Base-by-base conservation (phyloP, 2,113 vertebrate genomes). In the Sprattus sprattus region DNA sequence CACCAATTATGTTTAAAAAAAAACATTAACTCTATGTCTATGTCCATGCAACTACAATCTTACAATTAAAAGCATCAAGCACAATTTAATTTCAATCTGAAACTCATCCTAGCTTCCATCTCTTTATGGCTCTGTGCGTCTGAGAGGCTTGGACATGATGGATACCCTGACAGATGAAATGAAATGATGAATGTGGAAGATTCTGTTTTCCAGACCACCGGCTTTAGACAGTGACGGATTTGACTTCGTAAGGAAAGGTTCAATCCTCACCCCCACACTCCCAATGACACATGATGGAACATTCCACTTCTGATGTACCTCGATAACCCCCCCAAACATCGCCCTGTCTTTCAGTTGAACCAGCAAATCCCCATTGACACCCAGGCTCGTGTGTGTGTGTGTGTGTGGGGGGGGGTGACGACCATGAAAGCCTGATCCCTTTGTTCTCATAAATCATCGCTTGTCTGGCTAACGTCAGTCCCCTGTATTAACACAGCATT, bases 401-500 rank as follows among this genome's bases (percentile, higher is more conserved):
- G n/a, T n/a, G n/a, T n/a, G n/a, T n/a, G n/a, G n/a, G 32, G 13
- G 13, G 20, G 60, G 7, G 60, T n/a, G 60, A 9, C 47, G 9
- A 49, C 47, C 47, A 49, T 2, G 13, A 49, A 49, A 10, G 49
- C 52, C 50, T 64, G 67, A 82, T 81, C 84, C 52, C 45, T 28
- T 86, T 82, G 46, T 82, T 46, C 60, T 87, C 90, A 91, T 93
- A 86, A 86, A 90, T 92, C 91, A 92, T 60, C 2, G 32, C 50
- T 78, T 22, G 47, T 49, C 45, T 86, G 85, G 54, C 64, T 71
- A 67, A 81, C 81, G 85, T 49, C 22, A 20, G 82, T 54, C 45
- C 4, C 71, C 22, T 64, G 82, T 88, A 84, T 83, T 85, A n/a
- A 50, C 44, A 6, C 6, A n/a, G 71, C 22, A 45, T 32, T 81